phyloP scores from a whole-genome alignment of 2,113 vertebrate species.

The Urocolius indicus region DNA sequence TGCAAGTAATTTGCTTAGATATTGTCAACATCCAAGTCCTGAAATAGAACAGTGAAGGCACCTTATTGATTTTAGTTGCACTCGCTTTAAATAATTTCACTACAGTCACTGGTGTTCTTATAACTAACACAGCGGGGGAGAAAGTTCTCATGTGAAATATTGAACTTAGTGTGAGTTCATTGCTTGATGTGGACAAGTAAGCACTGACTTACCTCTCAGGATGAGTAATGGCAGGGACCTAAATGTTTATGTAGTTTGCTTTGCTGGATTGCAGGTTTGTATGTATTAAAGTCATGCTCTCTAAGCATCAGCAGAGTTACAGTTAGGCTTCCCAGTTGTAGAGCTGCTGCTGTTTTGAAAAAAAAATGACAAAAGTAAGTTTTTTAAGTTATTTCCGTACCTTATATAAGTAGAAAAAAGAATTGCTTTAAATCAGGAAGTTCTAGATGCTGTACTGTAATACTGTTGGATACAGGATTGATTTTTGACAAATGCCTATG shows the following conservation, averaged over 20 bases:
- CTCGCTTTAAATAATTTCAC: background rate
- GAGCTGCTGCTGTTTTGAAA: background rate
- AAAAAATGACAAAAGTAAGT: background rate
- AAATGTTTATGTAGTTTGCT: background rate
- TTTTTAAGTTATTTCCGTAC: background rate
- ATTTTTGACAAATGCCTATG: background rate
- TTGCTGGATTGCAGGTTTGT: background rate
- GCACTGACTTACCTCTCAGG: background rate
- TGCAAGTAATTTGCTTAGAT: background rate
- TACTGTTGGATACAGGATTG: background rate
- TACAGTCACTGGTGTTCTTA: rapidly evolving
- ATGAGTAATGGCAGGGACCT: background rate
- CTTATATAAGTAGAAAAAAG: background rate
- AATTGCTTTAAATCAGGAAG: background rate
- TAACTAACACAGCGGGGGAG: background rate
- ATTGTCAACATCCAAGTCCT: background rate
- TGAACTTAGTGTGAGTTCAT: background rate
- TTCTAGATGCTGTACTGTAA: background rate
- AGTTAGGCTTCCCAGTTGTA: background rate
- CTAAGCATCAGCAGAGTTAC: background rate
- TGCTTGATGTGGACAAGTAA: background rate
- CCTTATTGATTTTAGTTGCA: background rate
- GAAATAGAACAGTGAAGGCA: background rate
- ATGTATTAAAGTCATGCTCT: background rate
- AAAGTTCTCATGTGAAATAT: background rate